phyloP scores from a whole-genome alignment of 37 sponge, comb jelly and placozoan genomes.

The Haliclona indistincta region DNA sequence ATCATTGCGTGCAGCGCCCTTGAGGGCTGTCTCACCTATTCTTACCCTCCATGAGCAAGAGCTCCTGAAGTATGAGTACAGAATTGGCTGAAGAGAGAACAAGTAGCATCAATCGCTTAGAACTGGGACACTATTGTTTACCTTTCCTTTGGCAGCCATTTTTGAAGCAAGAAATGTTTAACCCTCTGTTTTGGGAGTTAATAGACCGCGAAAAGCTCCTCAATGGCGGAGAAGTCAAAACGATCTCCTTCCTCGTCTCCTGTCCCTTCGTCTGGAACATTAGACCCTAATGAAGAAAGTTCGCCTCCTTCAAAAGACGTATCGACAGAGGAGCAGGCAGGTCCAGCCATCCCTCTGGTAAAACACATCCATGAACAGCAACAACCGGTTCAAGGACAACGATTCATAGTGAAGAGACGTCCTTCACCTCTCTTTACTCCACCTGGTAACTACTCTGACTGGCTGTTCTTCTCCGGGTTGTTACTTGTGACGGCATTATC shows the following conservation, averaged over 20 bases:
- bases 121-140: background rate
- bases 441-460: slow-evolving; percentile 34
- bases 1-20: background rate
- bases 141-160: slow-evolving; percentile 33
- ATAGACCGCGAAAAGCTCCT: too few relatives aligned
- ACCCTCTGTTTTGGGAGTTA: too few relatives aligned
- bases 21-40: slow-evolving; percentile 60
- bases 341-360: background rate
- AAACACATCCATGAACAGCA: background rate
- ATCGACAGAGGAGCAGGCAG: too few relatives aligned
- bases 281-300: too few relatives aligned
- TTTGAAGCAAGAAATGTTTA: background rate
- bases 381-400: background rate
- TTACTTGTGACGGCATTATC: slow-evolving; percentile 43
- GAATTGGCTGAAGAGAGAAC: slow-evolving; percentile 68
- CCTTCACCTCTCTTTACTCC: slow-evolving; percentile 21
- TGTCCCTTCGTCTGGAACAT: too few relatives aligned
- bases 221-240: too few relatives aligned
- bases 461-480: slow-evolving; percentile 43
- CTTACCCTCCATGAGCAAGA: slow-evolving; percentile 98
- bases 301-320: background rate
- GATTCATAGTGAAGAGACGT: background rate
- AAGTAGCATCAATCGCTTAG: background rate
- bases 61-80: slow-evolving; percentile 97
- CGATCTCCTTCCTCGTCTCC: too few relatives aligned